phyloP scores from a whole-genome alignment of 2,888 invertebrate genomes.

The Anodontia alba region DNA sequence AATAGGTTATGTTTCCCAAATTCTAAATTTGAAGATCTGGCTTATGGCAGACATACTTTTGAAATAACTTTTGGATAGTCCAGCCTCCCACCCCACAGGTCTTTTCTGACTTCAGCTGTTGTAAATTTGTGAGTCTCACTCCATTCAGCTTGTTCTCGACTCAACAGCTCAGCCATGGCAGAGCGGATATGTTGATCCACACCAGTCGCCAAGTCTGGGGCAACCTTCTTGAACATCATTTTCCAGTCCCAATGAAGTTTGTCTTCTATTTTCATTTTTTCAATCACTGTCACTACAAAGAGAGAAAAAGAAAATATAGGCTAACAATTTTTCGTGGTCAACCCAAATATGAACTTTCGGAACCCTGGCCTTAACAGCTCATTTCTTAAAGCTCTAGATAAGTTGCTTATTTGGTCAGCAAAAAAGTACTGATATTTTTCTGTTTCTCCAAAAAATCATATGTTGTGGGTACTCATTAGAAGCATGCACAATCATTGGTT shows the following conservation, averaged over 20 bases:
- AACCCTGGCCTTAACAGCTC: no score
- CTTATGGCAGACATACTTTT: conserved; percentile 63
- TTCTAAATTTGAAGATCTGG: no score
- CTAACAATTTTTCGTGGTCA: background rate
- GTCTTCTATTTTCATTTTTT: conserved; percentile 77
- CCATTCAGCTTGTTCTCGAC: conserved; percentile 69
- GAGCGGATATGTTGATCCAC: conserved; percentile 73
- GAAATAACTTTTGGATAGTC: conserved; percentile 79
- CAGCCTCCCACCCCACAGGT: conserved; percentile 74
- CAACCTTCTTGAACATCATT: conserved; percentile 78
- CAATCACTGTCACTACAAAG: conserved; percentile 70
- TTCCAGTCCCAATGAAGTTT: conserved; percentile 81
- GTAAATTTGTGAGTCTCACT: conserved; percentile 59
- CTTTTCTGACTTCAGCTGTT: conserved; percentile 62
- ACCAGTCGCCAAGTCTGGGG: conserved; percentile 74
- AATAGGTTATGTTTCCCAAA: no score
- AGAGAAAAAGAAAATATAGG: background rate
- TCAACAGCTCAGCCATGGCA: conserved; percentile 62
- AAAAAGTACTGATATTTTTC: no score
- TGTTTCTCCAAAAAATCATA: no score
- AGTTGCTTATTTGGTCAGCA: no score
- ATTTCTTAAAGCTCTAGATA: no score
- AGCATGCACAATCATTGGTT: no score
- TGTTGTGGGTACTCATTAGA: no score
- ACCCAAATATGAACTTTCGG: no score